These are phyloP conservation scores for Drosophila subobscura DNA, from an alignment of 1,140 invertebrate species.

Conservation along the genomic window DNA sequence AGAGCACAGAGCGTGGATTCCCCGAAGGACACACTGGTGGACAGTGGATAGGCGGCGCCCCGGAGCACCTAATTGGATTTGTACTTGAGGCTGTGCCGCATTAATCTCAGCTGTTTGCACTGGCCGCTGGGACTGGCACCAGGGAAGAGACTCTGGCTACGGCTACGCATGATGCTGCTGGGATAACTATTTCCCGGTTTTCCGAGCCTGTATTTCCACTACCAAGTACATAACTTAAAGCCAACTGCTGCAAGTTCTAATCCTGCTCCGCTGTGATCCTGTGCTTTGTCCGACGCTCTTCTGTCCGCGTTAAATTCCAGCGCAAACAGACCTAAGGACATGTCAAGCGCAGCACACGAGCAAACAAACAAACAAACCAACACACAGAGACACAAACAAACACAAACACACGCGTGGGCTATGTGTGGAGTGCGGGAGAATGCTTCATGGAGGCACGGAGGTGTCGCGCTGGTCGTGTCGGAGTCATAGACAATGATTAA, in stretches of 20 bases:
- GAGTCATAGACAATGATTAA: constrained; percentile 81
- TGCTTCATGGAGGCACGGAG: constrained; percentile 23
- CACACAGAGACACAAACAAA: constrained; percentile 9
- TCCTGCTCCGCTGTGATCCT: neutral
- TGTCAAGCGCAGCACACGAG: constrained; percentile 74
- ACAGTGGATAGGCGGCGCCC: too few species aligned
- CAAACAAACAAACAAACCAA: constrained; percentile 62
- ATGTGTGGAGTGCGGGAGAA: constrained; percentile 3
- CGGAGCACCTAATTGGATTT: too few species aligned
- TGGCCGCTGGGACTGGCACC: neutral
- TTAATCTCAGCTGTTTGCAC: constrained; percentile 45
- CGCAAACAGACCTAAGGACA: constrained; percentile 78
- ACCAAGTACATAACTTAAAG: constrained; percentile 77
- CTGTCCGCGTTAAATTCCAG: constrained; percentile 66
- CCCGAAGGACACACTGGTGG: too few species aligned
- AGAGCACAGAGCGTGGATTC: too few species aligned
- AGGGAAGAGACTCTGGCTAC: too few species aligned
- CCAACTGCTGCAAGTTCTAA: constrained; percentile 33
- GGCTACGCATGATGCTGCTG: constrained; percentile 22
- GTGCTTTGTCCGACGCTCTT: neutral
- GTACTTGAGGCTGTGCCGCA: constrained; percentile 18
- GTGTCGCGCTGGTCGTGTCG: constrained; percentile 54
- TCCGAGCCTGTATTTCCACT: constrained; percentile 63
- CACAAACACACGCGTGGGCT: constrained; percentile 14
- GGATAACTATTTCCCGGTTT: too few species aligned